phyloP scores from a whole-genome alignment of 2,888 invertebrate species.

The Andrena marginata region DNA sequence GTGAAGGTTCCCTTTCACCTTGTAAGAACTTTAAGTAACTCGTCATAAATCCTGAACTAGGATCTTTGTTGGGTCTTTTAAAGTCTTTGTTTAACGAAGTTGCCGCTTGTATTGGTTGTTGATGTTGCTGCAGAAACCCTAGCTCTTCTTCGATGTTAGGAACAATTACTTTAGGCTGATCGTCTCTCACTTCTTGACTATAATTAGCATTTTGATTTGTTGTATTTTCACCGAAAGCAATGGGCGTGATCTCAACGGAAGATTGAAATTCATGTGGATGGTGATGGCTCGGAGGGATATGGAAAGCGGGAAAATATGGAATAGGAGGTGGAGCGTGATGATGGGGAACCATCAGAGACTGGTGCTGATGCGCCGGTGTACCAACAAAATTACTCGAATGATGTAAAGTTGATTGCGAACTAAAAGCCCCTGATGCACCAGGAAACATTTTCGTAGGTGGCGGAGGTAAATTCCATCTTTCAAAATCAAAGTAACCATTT shows the following conservation, averaged over 20 bases:
- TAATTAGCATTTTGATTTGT: constrained; percentile 69
- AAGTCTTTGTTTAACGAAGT: constrained; percentile 88
- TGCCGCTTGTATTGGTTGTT: constrained; percentile 76
- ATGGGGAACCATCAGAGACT: constrained; percentile 89
- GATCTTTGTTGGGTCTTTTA: constrained; percentile 86
- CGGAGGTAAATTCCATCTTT: constrained; percentile 92
- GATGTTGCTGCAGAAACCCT: constrained; percentile 88
- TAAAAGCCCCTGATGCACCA: constrained; percentile 86
- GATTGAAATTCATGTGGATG: constrained; percentile 89
- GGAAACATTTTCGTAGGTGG: constrained; percentile 90
- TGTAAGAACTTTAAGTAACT: constrained; percentile 94
- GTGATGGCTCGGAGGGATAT: constrained; percentile 86
- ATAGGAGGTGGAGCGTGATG: constrained; percentile 88
- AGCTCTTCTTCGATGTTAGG: constrained; percentile 96
- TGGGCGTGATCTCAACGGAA: constrained; percentile 89
- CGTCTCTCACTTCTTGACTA: constrained; percentile 86
- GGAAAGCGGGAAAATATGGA: constrained; percentile 92
- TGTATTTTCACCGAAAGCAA: constrained; percentile 76
- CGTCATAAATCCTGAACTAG: constrained; percentile 93
- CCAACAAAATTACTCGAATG: constrained; percentile 86
- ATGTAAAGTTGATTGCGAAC: constrained; percentile 87
- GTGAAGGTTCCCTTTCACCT: constrained; percentile 93
- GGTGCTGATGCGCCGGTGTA: constrained; percentile 87
- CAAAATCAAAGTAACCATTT: constrained; percentile 92
- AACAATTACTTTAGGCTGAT: constrained; percentile 93